These are phyloP conservation scores for Trachelus stipa DNA, from an alignment of 2,888 invertebrate species.

Conservation along the genomic window DNA sequence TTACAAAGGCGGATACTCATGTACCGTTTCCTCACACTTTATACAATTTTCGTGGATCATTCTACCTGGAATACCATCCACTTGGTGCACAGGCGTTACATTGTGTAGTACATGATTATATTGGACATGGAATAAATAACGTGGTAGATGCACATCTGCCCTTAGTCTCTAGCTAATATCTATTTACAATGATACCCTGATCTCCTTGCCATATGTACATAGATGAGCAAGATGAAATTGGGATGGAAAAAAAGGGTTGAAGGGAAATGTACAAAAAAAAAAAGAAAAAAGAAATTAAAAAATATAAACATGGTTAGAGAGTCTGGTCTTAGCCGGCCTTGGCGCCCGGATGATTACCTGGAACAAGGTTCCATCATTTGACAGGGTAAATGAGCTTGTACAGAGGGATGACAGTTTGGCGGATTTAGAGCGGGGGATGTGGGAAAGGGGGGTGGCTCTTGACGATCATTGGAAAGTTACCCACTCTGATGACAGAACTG, in stretches of 20 bases:
- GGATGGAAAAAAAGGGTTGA: neutral
- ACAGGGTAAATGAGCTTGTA: neutral
- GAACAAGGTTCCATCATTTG: neutral
- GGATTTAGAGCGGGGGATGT: neutral
- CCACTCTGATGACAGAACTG: slow-evolving; percentile 56
- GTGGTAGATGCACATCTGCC: neutral
- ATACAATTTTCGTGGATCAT: neutral
- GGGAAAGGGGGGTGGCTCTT: neutral
- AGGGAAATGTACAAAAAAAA: slow-evolving; percentile 1
- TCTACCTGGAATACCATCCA: neutral
- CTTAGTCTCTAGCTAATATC: neutral
- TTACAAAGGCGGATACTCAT: neutral
- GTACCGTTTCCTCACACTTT: neutral
- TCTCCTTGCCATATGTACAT: neutral
- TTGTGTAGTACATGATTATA: neutral
- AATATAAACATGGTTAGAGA: neutral
- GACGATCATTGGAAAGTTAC: slow-evolving; percentile 31
- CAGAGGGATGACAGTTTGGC: too few species aligned
- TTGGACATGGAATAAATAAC: neutral
- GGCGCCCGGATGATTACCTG: neutral
- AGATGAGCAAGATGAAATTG: neutral
- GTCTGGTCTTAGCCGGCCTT: neutral
- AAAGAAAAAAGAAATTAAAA: neutral
- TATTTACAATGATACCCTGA: neutral
- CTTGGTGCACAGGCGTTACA: neutral